Evolutionary conservation across 2,113 vertebrate species (phyloP).

Genomic region (Machaerirhynchus nigripectus): DNA sequence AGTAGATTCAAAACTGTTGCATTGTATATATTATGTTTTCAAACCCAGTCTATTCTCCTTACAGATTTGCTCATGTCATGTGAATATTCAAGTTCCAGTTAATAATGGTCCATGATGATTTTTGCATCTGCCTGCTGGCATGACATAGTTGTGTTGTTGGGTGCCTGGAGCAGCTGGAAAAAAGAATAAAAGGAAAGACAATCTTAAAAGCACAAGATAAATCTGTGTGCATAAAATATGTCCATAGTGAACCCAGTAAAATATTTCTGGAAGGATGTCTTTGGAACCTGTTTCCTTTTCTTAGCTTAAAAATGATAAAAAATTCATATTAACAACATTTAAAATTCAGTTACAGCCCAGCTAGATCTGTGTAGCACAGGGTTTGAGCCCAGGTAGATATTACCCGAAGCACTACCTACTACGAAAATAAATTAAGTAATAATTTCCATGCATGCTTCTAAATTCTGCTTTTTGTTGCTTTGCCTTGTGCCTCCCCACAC

Average conservation of each 20-base stretch:
- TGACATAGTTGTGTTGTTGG: background rate
- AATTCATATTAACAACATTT: background rate
- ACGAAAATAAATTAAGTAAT: background rate
- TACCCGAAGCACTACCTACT: background rate
- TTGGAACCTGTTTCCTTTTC: background rate
- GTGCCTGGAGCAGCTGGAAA: background rate
- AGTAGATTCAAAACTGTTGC: background rate
- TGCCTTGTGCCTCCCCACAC: background rate
- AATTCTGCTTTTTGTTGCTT: background rate
- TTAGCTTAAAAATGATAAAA: background rate
- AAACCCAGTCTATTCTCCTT: background rate
- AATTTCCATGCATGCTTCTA: background rate
- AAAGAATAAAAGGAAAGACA: background rate
- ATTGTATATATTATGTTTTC: background rate
- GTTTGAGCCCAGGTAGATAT: background rate
- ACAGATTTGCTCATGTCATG: background rate
- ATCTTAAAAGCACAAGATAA: background rate
- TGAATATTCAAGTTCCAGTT: background rate
- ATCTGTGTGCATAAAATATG: background rate
- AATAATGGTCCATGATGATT: background rate
- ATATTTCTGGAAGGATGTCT: background rate
- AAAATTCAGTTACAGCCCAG: background rate
- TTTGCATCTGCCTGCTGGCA: background rate
- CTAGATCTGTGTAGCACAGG: background rate
- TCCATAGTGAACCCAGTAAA: background rate